Evolutionary conservation across 1,140 invertebrate genomes (phyloP).

Genomic region (Apis cerana): DNA sequence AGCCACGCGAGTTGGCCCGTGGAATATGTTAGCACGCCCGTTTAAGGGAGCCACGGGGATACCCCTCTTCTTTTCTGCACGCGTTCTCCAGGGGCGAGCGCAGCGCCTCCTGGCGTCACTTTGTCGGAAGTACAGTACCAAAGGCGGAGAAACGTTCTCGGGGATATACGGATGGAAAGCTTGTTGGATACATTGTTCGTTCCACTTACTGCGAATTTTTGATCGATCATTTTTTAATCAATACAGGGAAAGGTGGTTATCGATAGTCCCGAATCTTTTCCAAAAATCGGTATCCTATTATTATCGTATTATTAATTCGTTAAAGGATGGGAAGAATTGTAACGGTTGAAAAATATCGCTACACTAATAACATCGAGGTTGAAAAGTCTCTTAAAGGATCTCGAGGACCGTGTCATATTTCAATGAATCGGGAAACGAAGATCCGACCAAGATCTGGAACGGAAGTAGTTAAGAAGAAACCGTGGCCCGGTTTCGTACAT

Average conservation of each 20-base stretch:
- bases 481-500: neutral
- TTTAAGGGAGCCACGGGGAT: constrained; percentile 50
- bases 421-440: neutral
- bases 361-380: too few relatives aligned
- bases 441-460: neutral
- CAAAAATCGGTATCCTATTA: too few relatives aligned
- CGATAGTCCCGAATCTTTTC: too few relatives aligned
- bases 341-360: too few relatives aligned
- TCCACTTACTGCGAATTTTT: neutral
- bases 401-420: too few relatives aligned
- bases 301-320: too few relatives aligned
- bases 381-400: too few relatives aligned
- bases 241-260: too few relatives aligned
- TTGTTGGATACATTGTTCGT: neutral
- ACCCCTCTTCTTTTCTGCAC: neutral
- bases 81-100: neutral
- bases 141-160: neutral
- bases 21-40: constrained; percentile 58
- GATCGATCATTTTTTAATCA: too few relatives aligned
- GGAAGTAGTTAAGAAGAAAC: constrained; percentile 37
- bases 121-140: neutral
- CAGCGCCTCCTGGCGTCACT: neutral
- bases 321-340: too few relatives aligned
- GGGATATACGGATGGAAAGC: too few relatives aligned
- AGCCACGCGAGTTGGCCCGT: constrained; percentile 53